Evolutionary conservation across 1,140 invertebrate species (phyloP), one percentile per base, ranked within the genome.

Genomic region (Agrypnia vestita): DNA sequence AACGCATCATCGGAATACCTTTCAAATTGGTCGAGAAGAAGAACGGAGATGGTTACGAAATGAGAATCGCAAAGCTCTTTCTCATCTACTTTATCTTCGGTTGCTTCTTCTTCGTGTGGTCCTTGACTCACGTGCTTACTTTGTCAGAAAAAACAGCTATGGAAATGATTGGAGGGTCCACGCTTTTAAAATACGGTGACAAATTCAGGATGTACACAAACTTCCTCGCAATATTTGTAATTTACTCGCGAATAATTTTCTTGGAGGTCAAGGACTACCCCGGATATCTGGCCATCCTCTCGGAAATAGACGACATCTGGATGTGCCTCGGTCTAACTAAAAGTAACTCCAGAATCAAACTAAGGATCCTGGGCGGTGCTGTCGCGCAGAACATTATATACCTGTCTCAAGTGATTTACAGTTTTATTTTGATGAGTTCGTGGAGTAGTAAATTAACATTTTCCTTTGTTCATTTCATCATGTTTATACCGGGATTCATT

Each of bases 141-240:
- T 13, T 17, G 17, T 10, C 12, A 61, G n/a, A 61, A 3, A 21
- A 15, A n/a, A 61, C 17, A 10, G 13, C 19, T 4, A 15, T 17
- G 10, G 56, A 61, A 10, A 61, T 61, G 10, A n/a, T 61, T 1
- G 17, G 17, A 61, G 56, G 17, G 10, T 67, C 62, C 11, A 1
- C 46, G 1, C 19, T 73, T 3, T 51, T 73, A 17, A 17, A 19
- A 51, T 73, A 51, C 47, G 44, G 71, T 10, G 71, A 73, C 13
- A 53, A 55, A 17, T 51, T 73, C 19, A 73, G 17, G 21, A n/a
- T 73, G 17, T 73, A 73, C 13, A 10, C 13, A 10, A 46, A n/a
- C 12, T 17, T 49, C 15, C 4, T 73, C 7, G 9, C 21, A n/a
- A 25, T 55, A 8, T 51, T 21, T 35, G 12, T 73, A n/a, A 43